phyloP scores from a whole-genome alignment of 2,797 vertebrate genomes.

The Monodelphis domestica region DNA sequence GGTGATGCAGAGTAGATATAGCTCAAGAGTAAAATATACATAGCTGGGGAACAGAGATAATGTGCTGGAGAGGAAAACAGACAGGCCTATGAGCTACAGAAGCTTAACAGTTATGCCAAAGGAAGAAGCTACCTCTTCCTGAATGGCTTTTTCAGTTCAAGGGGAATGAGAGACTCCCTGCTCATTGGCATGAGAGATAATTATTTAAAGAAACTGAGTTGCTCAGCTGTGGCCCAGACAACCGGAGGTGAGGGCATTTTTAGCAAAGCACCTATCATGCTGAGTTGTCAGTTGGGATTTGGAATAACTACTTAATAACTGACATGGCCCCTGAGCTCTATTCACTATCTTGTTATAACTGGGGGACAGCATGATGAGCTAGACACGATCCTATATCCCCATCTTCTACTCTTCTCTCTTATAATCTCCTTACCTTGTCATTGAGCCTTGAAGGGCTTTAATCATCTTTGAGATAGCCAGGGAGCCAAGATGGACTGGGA shows the following conservation, averaged over 20 bases:
- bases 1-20: background rate
- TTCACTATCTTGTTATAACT: background rate
- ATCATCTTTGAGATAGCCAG: background rate
- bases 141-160: background rate
- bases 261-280: background rate
- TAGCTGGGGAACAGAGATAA: background rate
- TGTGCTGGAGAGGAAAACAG: background rate
- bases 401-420: background rate
- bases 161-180: background rate
- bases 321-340: background rate
- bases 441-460: background rate
- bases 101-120: background rate
- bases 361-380: background rate
- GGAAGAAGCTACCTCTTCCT: background rate
- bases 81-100: background rate
- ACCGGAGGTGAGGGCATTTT: background rate
- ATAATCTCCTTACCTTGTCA: background rate
- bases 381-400: background rate
- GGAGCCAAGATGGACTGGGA: background rate
- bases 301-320: background rate
- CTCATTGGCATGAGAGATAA: background rate
- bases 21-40: background rate
- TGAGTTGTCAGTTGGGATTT: background rate
- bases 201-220: background rate
- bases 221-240: background rate